Base-by-base conservation (phyloP, 2,888 invertebrate species). In the Ceratothoa steindachneri region DNA sequence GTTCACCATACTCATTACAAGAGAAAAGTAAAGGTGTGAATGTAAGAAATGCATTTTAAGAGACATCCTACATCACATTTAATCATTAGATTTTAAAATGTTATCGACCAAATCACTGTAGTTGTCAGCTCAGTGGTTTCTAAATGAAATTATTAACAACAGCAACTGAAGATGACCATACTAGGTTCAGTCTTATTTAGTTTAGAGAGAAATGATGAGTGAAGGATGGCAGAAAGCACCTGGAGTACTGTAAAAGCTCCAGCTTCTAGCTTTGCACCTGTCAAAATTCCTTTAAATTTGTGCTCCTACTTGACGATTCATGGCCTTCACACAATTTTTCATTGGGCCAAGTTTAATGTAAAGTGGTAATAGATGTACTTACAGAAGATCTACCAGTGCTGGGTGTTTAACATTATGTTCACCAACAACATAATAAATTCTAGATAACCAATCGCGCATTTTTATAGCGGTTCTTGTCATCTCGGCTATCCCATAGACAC, bases 1-100 rank as follows among this genome's bases (percentile, higher is more conserved):
- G 76, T 81, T 83, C 83, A 29, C 82, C 82, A 41, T 83, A 83
- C 72, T 83, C 82, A 72, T 83, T 83, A 73, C 80, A 12, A 83
- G 82, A 80, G 84, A 84, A 19, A 60, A 60, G 24, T 60, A 5
- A 60, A 60, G 60, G n/a, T 60, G 60, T 9, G 19, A 60, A 60
- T 60, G 60, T 60, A 60, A 60, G n/a, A 60, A 60, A 22, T n/a
- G 19, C 5, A 22, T 60, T 22, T 60, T 24, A 5, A 60, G n/a
- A 60, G 60, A 60, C 60, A 60, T n/a, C n/a, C 60, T 60, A 19
- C 60, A 60, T 60, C 60, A 9, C 19, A 60, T 60, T 60, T 7
- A 9, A 9, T 60, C 60, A 60, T 60, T 9, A 60, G 60, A 60
- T 60, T 60, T 60, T 9, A 60, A 19, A 5, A 60, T 60, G 19